Conservation (phyloP, 2,888 invertebrate genomes). For the Venusia cambrica region DNA sequence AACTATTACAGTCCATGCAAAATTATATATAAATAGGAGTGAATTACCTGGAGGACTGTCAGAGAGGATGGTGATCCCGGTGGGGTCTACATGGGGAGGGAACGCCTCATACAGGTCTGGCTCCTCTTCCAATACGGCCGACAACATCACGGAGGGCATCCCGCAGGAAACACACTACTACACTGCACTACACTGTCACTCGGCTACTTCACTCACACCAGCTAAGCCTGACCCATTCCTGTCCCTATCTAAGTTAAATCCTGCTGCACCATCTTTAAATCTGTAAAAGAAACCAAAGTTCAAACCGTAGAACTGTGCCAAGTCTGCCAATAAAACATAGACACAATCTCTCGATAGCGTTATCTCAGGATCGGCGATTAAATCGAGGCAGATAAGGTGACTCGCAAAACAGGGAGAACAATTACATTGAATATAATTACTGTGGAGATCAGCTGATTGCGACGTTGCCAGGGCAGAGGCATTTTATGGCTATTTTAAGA, state of each 20-base stretch:
- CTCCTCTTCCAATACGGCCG: conserved; percentile 87
- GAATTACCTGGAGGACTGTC: conserved; percentile 81
- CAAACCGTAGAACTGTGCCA: conserved; percentile 49
- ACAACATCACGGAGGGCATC: conserved; percentile 85
- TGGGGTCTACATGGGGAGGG: conserved; percentile 90
- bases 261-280: conserved; percentile 81
- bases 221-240: conserved; percentile 63
- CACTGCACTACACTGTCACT: conserved; percentile 62
- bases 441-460: conserved; percentile 75
- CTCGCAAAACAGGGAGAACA: conserved; percentile 35
- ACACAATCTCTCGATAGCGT: conserved; percentile 47
- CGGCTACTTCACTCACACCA: conserved; percentile 60
- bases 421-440: conserved; percentile 70
- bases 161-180: conserved; percentile 63
- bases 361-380: conserved; percentile 53
- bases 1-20: no score
- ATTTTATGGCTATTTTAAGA: conserved; percentile 79
- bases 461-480: conserved; percentile 72
- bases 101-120: conserved; percentile 89
- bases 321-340: conserved; percentile 44
- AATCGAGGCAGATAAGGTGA: conserved; percentile 46
- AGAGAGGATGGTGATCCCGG: conserved; percentile 86
- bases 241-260: conserved; percentile 75
- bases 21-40: background rate
- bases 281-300: conserved; percentile 60